Evolutionary conservation across 2,888 invertebrate genomes (phyloP).

Genomic region (Cantharis rustica): DNA sequence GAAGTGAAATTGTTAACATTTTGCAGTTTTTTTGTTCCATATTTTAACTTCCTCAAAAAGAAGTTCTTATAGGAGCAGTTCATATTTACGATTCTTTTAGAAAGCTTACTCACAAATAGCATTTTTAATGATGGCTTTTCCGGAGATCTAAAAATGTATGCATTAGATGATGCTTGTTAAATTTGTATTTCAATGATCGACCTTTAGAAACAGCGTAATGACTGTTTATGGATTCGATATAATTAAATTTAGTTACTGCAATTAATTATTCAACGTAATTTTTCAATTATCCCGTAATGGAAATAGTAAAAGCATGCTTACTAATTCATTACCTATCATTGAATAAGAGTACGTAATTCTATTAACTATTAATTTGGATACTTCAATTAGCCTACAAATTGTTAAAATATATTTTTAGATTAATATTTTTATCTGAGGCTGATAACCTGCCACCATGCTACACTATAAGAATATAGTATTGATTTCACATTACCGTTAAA

Average conservation of each 20-base stretch:
- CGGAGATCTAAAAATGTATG: background rate
- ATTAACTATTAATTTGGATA: background rate
- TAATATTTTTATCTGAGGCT: conserved; percentile 3
- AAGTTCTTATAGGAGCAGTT: background rate
- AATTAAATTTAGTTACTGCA: background rate
- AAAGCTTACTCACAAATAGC: background rate
- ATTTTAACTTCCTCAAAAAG: background rate
- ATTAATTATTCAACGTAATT: background rate
- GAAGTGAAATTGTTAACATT: background rate
- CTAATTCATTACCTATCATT: background rate
- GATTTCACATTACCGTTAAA: conserved; percentile 41
- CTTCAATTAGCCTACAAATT: background rate
- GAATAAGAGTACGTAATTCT: background rate
- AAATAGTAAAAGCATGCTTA: background rate
- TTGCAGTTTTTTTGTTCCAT: background rate
- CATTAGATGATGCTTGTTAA: background rate
- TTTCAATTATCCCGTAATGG: background rate
- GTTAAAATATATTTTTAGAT: background rate
- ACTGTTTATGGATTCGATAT: background rate
- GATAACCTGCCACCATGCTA: conserved; percentile 14
- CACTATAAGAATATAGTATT: conserved; percentile 29
- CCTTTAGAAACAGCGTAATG: background rate
- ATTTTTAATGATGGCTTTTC: background rate
- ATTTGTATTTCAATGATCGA: background rate
- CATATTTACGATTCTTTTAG: background rate